phyloP scores from a whole-genome alignment of 1,140 invertebrate species.

The Neodiprion virginianus region DNA sequence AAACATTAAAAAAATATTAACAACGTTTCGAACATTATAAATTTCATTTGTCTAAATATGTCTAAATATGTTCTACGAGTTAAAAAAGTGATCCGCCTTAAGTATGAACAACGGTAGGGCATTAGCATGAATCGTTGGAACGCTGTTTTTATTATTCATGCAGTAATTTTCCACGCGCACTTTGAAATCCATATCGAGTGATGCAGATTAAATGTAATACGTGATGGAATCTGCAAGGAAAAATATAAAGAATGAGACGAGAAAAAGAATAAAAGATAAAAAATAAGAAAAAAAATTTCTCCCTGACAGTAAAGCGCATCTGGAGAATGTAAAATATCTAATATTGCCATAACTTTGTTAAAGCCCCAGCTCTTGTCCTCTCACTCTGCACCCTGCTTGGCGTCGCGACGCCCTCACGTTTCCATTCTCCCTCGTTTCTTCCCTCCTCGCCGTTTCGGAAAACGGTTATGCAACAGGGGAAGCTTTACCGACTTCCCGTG shows the following conservation, averaged over 20 bases:
- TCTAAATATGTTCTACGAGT: no score
- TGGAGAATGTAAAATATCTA: conserved; percentile 54
- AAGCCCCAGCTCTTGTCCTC: neutral
- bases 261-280: neutral
- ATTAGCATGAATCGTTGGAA: no score
- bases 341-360: conserved; percentile 41
- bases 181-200: no score
- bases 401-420: conserved; percentile 8
- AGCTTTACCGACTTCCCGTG: conserved; percentile 33
- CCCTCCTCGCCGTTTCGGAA: conserved; percentile 7
- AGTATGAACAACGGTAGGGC: no score
- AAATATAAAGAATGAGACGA: neutral
- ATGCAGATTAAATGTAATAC: conserved; percentile 2
- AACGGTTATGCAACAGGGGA: conserved; percentile 7
- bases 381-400: conserved; percentile 8
- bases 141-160: no score
- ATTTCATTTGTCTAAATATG: no score
- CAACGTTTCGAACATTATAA: no score
- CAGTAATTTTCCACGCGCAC: no score
- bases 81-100: no score
- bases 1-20: no score
- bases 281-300: neutral
- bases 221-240: neutral
- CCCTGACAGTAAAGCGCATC: conserved; percentile 47
- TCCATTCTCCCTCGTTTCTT: conserved; percentile 8